Conservation (phyloP, 2,888 invertebrate species). For the Drosophila ustulata region DNA sequence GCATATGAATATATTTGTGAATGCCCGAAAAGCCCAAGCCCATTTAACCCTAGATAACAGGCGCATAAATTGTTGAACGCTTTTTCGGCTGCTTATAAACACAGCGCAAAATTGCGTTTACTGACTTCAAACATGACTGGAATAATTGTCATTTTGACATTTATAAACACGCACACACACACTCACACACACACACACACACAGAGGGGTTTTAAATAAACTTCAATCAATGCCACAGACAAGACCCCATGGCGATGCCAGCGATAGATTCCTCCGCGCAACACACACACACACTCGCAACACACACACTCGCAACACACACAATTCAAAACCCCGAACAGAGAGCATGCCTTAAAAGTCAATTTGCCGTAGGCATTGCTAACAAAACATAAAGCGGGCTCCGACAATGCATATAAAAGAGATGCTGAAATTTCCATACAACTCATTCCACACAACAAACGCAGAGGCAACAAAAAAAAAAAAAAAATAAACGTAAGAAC, state of each 20-base stretch:
- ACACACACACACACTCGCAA: conserved; percentile 25
- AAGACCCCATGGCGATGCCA: conserved; percentile 49
- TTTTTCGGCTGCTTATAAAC: conserved; percentile 34
- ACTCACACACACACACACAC: background rate
- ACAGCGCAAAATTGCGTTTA: conserved; percentile 28
- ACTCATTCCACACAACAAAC: conserved; percentile 27
- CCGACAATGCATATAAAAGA: conserved; percentile 72
- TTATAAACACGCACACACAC: conserved; percentile 48
- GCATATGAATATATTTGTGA: conserved; percentile 2
- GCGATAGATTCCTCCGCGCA: conserved; percentile 54
- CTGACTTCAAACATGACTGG: conserved; percentile 58
- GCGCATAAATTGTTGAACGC: conserved; percentile 20
- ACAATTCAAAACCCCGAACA: conserved; percentile 9
- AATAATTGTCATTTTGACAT: conserved; percentile 77
- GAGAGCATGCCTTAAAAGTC: conserved; percentile 68
- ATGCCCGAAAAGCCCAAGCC: conserved; percentile 9
- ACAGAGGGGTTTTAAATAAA: conserved; percentile 67
- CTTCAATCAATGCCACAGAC: conserved; percentile 72
- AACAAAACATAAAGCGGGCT: conserved; percentile 67
- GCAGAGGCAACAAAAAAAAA: background rate
- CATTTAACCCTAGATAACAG: conserved; percentile 25
- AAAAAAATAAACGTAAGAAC: conserved; percentile 26
- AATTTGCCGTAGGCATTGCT: conserved; percentile 75
- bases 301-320: background rate
- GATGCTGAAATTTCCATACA: conserved; percentile 72